These are phyloP conservation scores for Turnix velox DNA, from an alignment of 2,113 vertebrate species.

Conservation along the genomic window DNA sequence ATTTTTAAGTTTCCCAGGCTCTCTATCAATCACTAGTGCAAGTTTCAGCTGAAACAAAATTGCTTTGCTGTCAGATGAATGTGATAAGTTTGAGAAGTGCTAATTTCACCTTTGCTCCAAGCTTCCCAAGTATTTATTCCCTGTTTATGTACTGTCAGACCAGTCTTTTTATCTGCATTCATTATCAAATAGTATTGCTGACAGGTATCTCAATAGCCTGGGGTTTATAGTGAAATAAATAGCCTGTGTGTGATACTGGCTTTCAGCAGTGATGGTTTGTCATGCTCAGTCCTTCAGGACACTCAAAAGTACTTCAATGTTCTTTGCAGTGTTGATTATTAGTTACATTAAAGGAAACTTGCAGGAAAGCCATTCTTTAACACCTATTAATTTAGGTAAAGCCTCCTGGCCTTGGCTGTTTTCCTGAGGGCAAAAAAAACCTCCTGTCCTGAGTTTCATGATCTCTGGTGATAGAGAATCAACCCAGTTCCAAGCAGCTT, in stretches of 20 bases:
- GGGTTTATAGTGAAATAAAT: accelerated
- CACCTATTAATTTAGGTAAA: too few relatives aligned
- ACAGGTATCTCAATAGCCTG: accelerated
- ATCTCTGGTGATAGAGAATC: background rate
- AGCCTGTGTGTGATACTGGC: accelerated
- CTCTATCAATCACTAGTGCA: background rate
- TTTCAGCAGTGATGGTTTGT: background rate
- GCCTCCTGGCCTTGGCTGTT: background rate
- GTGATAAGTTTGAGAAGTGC: background rate
- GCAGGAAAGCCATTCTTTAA: too few relatives aligned
- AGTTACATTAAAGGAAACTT: background rate
- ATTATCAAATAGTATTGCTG: accelerated
- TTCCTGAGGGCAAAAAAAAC: background rate
- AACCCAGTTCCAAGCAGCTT: accelerated
- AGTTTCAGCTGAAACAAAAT: background rate
- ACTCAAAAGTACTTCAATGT: background rate
- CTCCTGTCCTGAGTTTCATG: background rate
- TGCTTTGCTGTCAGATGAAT: background rate
- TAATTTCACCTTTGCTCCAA: background rate
- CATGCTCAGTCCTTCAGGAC: background rate
- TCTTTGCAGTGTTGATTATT: accelerated
- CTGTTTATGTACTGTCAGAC: background rate
- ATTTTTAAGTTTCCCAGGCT: background rate
- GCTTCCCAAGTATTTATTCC: background rate
- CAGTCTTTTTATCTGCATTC: accelerated